Conservation (phyloP, 35 echinoderm and acorn worm species). For the Amphiura filiformis region DNA sequence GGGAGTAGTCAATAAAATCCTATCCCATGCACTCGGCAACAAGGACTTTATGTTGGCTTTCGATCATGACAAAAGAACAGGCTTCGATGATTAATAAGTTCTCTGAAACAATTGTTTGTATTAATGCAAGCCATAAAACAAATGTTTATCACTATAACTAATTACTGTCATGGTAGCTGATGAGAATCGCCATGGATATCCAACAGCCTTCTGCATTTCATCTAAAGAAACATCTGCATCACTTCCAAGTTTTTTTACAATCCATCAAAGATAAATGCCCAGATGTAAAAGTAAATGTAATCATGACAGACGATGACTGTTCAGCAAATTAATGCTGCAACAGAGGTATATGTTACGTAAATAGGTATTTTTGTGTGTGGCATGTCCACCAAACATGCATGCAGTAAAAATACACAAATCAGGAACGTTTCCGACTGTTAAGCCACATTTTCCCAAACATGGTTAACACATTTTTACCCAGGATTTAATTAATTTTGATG, state of each 20-base stretch:
- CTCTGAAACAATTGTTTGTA: neutral
- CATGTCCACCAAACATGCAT: neutral
- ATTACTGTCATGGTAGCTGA: neutral
- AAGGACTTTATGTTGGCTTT: neutral
- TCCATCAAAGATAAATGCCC: neutral
- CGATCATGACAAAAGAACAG: neutral
- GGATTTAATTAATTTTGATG: too few species aligned
- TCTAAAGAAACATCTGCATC: neutral
- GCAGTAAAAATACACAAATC: too few species aligned
- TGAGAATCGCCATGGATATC: neutral
- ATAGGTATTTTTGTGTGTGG: neutral
- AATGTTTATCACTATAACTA: neutral
- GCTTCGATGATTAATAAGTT: neutral
- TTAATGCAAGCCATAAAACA: neutral
- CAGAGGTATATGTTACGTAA: neutral
- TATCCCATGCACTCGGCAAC: neutral
- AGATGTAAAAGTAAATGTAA: neutral
- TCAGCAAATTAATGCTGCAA: neutral
- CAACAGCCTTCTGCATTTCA: neutral
- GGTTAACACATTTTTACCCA: too few species aligned
- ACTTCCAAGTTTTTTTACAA: neutral
- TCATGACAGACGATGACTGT: neutral
- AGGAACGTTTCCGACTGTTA: too few species aligned
- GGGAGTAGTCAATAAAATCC: neutral
- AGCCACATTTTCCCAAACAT: too few species aligned